These are phyloP conservation scores for Microtus ochrogaster DNA, from an alignment of 2,113 vertebrate genomes.

Conservation along the genomic window DNA sequence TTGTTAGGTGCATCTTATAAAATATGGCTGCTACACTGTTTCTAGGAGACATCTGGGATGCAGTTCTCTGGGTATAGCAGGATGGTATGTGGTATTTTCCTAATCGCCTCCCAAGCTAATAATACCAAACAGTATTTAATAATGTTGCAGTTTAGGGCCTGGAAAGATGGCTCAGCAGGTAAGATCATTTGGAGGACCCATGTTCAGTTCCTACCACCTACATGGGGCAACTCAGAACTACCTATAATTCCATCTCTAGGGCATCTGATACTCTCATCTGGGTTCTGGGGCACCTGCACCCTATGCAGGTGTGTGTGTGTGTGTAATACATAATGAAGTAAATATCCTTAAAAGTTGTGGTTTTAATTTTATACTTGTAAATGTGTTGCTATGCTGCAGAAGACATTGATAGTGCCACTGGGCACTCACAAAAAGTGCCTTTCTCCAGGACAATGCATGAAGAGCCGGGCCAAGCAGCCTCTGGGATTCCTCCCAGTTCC, in stretches of 20 bases:
- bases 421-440: not conserved
- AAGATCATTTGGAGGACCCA: not conserved
- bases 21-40: not conserved
- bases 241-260: not conserved
- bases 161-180: not conserved
- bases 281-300: not conserved
- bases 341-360: not conserved
- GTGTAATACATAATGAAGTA: not conserved
- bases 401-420: not conserved
- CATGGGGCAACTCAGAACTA: not conserved
- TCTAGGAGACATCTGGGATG: not conserved
- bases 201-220: not conserved
- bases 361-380: constrained; percentile 34
- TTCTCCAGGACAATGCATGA: not conserved
- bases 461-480: not conserved
- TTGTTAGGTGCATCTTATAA: not conserved
- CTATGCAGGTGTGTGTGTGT: not conserved
- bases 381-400: not conserved
- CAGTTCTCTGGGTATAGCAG: not conserved
- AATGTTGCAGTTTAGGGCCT: constrained; percentile 7
- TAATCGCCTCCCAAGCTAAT: not conserved
- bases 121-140: not conserved
- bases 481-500: not conserved
- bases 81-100: not conserved
- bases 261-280: not conserved